These are phyloP conservation scores for Labeo rohita DNA, from an alignment of 2,113 vertebrate genomes.

Conservation along the genomic window DNA sequence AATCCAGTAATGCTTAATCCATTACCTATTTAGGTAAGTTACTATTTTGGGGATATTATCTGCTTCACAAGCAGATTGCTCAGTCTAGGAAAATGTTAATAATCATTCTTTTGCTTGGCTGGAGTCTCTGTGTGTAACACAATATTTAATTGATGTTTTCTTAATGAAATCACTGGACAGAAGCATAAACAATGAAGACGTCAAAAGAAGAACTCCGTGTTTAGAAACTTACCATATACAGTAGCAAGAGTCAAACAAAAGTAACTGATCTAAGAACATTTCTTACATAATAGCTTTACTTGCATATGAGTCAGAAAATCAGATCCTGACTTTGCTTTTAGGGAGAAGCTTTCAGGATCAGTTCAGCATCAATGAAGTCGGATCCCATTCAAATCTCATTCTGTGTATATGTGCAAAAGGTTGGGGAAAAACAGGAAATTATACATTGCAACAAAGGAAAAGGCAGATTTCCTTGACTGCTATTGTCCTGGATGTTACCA, in stretches of 20 bases:
- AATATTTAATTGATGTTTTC: conserved; percentile 37
- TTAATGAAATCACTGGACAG: not conserved
- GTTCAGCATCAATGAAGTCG: not conserved
- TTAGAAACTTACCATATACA: conserved; percentile 10
- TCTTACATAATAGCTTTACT: not conserved
- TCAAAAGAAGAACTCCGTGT: not conserved
- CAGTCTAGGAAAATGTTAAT: conserved; percentile 27
- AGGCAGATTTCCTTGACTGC: conserved; percentile 37
- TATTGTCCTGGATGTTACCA: conserved; percentile 27
- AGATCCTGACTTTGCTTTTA: not conserved
- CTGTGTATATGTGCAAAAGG: not conserved
- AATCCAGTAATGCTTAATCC: not conserved
- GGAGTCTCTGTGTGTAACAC: not conserved
- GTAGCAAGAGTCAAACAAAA: not conserved
- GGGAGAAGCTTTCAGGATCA: not conserved
- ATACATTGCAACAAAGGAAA: conserved; percentile 31
- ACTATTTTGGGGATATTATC: not conserved
- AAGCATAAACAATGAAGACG: not conserved
- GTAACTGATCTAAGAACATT: not conserved
- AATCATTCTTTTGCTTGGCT: conserved; percentile 17
- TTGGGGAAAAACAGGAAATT: conserved; percentile 6
- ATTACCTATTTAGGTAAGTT: conserved; percentile 36
- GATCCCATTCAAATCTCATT: not conserved
- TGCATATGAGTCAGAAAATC: conserved; percentile 10
- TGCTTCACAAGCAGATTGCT: conserved; percentile 11